Conservation (phyloP, 2,113 vertebrate genomes). For the Triplophysa tibetana region DNA sequence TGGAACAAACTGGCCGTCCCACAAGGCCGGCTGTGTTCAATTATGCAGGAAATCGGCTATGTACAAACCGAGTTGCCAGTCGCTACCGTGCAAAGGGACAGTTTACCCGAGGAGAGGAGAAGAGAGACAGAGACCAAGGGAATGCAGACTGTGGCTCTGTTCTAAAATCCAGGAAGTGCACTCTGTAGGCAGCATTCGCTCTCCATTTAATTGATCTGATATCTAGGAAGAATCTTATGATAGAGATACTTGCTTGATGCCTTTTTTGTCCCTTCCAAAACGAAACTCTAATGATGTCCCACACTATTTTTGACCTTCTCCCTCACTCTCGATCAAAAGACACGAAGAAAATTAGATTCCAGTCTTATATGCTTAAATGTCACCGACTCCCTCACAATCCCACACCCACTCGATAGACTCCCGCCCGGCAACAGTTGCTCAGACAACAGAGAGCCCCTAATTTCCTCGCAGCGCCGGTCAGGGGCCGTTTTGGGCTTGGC, state of each 20-base stretch:
- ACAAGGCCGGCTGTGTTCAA: conserved; percentile 30
- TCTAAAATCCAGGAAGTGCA: neutral
- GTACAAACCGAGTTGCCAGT: conserved; percentile 38
- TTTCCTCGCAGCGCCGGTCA: conserved; percentile 8
- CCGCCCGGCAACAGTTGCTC: conserved; percentile 17
- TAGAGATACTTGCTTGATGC: neutral
- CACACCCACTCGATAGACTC: neutral
- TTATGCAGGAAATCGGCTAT: conserved; percentile 37
- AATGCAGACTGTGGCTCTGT: neutral
- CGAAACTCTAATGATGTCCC: conserved; percentile 11
- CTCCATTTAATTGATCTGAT: too few species aligned
- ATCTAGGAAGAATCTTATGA: too few species aligned
- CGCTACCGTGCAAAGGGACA: conserved; percentile 7
- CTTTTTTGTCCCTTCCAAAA: neutral
- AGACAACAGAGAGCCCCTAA: neutral
- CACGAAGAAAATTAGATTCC: conserved; percentile 20
- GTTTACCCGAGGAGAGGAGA: neutral
- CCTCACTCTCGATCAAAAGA: neutral
- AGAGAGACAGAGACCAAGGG: neutral
- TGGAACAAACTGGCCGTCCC: conserved; percentile 5
- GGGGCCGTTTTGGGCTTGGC: conserved; percentile 20
- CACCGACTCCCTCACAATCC: conserved; percentile 5
- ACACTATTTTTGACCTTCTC: conserved; percentile 30
- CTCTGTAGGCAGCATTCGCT: too few species aligned
- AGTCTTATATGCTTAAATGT: conserved; percentile 25